phyloP scores from a whole-genome alignment of 2,888 invertebrate genomes.

The Volucella inflata region DNA sequence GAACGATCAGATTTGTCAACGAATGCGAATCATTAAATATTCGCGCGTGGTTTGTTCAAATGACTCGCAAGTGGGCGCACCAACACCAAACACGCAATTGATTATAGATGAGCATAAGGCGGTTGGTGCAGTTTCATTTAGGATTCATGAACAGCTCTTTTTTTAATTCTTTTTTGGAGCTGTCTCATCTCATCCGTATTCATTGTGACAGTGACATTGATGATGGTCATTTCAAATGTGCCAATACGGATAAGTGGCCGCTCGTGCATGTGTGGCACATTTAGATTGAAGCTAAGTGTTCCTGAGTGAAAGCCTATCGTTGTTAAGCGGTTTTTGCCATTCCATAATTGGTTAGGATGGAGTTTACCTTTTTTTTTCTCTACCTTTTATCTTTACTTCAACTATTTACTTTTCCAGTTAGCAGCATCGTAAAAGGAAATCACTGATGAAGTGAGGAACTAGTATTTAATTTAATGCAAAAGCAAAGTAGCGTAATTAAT shows the following conservation, averaged over 20 bases:
- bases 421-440: constrained; percentile 48
- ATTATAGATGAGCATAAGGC: constrained; percentile 47
- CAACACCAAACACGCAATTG: constrained; percentile 29
- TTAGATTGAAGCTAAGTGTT: constrained; percentile 61
- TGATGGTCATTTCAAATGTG: constrained; percentile 59
- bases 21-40: constrained; percentile 32
- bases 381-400: background rate
- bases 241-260: constrained; percentile 54
- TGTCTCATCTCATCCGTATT: constrained; percentile 37
- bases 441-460: constrained; percentile 41
- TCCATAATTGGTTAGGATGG: constrained; percentile 45
- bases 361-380: constrained; percentile 15
- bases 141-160: constrained; percentile 6
- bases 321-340: constrained; percentile 53
- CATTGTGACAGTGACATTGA: constrained; percentile 66
- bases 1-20: constrained; percentile 66
- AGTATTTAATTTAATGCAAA: constrained; percentile 55
- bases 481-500: constrained; percentile 59
- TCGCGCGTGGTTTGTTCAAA: constrained; percentile 53
- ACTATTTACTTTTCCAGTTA: background rate
- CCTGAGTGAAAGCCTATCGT: constrained; percentile 60
- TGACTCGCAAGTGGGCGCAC: constrained; percentile 31
- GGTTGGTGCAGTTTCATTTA: constrained; percentile 1
- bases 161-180: background rate
- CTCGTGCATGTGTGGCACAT: constrained; percentile 53